These are phyloP conservation scores for Poeciliopsis occidentalis DNA, from an alignment of 2,113 vertebrate species.

Conservation along the genomic window DNA sequence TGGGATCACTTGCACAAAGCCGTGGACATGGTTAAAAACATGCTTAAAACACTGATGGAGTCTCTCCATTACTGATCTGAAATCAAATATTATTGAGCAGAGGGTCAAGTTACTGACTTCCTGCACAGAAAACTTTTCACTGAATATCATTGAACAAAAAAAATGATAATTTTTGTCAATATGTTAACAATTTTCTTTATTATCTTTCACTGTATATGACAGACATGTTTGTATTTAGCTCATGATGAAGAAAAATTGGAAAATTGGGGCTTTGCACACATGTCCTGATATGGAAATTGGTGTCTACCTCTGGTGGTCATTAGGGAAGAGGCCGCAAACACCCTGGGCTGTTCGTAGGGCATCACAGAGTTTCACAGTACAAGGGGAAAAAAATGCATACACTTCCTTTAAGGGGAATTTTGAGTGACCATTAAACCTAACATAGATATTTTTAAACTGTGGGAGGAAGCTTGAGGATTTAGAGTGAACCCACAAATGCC, in stretches of 20 bases:
- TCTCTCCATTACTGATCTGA: slow-evolving; percentile 50
- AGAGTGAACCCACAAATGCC: no score
- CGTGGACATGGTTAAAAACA: slow-evolving; percentile 55
- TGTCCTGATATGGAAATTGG: not conserved
- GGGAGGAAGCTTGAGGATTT: no score
- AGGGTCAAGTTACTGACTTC: slow-evolving; percentile 41
- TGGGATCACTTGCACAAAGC: slow-evolving; percentile 52
- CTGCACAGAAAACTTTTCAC: slow-evolving; percentile 13
- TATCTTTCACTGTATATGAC: not conserved
- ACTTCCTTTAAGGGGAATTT: not conserved
- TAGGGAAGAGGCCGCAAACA: not conserved
- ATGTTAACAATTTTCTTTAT: not conserved
- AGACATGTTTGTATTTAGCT: not conserved
- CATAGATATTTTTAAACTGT: not conserved
- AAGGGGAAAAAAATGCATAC: not conserved
- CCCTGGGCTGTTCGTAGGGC: no score
- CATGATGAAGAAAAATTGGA: not conserved
- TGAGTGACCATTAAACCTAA: not conserved
- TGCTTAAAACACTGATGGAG: slow-evolving; percentile 48
- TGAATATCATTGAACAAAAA: slow-evolving; percentile 4
- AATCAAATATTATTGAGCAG: slow-evolving; percentile 15
- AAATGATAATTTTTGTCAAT: not conserved
- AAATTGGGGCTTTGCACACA: not conserved
- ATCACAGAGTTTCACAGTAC: not conserved
- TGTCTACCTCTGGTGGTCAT: not conserved